Base-by-base conservation (phyloP, 92 coral and sea anemone species). In the Actinostola sp. region DNA sequence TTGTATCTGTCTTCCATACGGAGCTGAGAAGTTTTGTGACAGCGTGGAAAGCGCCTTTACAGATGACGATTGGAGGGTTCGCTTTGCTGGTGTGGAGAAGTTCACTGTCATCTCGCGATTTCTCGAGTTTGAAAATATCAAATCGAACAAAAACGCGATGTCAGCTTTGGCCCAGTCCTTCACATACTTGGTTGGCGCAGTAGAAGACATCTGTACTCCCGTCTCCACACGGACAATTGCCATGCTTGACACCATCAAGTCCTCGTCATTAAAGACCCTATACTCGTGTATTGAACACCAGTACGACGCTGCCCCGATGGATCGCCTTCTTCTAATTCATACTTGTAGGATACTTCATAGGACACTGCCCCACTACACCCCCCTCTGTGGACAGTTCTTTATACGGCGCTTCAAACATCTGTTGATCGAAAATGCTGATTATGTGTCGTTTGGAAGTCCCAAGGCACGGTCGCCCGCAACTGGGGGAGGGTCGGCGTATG, bases 111-210 rank as follows among this genome's bases (percentile, higher is more conserved):
- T 94, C 32, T 90, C 98, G 9, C 70, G 98, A 52, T 94, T 88
- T 66, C 91, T 94, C 5, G 90, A 85, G 39, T 88, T 92, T 42
- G 98, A 94, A 66, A 73, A 87, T 68, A 76, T 94, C 30, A 83
- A 91, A 52, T 85, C 94, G 27, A 94, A 92, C 78, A 92, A 82
- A 48, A 57, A 85, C 31, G 97, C 93, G 41, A 89, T 92, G 90
- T 94, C 98, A 0, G 93, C 97, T 0, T 72, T 94, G 46, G 98
- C 98, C 11, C 95, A 91, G 70, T 92, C 95, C 58, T 91, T 94
- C 58, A 92, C 98, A 0, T 91, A 86, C 72, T 59, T 94, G 16
- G 98, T 94, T 1, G 98, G 98, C n/a, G 98, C 98, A 1, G 91
- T 94, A 15, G 98, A 94, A 65, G 98, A 94, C 69, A 78, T 94